Percentiles rank a stretch among this genome's conserved stretches.
Evolutionary conservation across 2,797 vertebrate genomes (phyloP).

Genomic region (Prionace glauca): DNA sequence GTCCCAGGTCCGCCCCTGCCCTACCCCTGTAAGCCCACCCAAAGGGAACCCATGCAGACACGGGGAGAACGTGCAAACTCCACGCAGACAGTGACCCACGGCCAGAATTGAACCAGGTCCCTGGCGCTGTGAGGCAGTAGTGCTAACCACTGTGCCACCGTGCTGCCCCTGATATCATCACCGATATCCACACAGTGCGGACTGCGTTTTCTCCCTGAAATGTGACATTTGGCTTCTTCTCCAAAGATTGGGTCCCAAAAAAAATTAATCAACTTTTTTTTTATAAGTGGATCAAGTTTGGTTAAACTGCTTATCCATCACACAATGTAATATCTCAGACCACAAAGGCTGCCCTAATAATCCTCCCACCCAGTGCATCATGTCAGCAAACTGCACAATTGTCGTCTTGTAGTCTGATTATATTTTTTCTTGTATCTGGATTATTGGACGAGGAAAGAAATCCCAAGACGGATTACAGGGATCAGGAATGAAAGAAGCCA

Average conservation of each 20-base stretch:
- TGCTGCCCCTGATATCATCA: too few relatives aligned
- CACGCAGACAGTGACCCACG: too few relatives aligned
- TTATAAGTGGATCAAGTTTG: constrained; percentile 7
- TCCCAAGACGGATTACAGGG: constrained; percentile 29
- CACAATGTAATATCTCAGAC: constrained; percentile 18
- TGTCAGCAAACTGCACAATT: constrained; percentile 29
- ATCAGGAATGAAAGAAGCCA: constrained; percentile 17
- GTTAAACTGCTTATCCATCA: constrained; percentile 33
- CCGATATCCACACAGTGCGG: not conserved
- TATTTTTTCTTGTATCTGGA: constrained; percentile 29
- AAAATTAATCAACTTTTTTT: constrained; percentile 34
- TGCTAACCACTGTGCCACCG: too few relatives aligned
- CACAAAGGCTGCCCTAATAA: constrained; percentile 8
- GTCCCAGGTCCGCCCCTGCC: too few relatives aligned
- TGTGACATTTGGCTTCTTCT: not conserved
- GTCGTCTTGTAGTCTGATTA: constrained; percentile 26
- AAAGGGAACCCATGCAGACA: too few relatives aligned
- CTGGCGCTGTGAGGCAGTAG: too few relatives aligned
- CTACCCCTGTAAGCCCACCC: too few relatives aligned
- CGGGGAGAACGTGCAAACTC: too few relatives aligned
- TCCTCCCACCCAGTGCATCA: constrained; percentile 8
- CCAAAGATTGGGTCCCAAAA: not conserved
- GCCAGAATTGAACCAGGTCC: too few relatives aligned
- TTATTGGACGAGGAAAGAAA: constrained; percentile 14
- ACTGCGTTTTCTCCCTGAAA: not conserved